Base-by-base conservation (phyloP, 2,113 vertebrate species). In the Rafetus swinhoei region DNA sequence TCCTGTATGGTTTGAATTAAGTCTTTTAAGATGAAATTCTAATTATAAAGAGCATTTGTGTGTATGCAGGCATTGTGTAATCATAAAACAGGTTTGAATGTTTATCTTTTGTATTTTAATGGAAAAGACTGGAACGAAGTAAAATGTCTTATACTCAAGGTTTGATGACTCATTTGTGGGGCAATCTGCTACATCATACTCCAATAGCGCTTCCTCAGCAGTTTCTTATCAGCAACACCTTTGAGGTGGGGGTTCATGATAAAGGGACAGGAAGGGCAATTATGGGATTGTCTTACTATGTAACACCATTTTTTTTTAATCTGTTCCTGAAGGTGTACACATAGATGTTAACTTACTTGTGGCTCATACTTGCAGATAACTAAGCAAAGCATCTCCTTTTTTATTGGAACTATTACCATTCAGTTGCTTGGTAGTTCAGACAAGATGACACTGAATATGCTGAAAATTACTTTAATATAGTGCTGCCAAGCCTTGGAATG, bases 221-320 rank as follows among this genome's bases (percentile, higher is more conserved):
- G 21, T 57, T 15, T 81, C n/a, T 32, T 53, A 9, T 0, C 0
- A 56, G n/a, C 3, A 62, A 1, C 72, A 24, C 25, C 13, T 53
- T 39, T 84, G 2, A 0, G 2, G 24, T 0, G 24, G 21, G 9
- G 50, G 13, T 39, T 39, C 86, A 93, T 29, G 5, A 0, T 0
- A 25, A 1, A 2, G 7, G 5, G 18, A 22, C 22, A 18, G 39
- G 35, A 74, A 57, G n/a, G 35, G n/a, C 9, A 39, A 7, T 84
- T 84, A 50, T 9, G 74, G 13, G 80, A 10, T 39, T 81, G 2
- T 0, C 62, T 91, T 7, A 1, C 12, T 13, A 4, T 25, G 29
- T 54, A n/a, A 7, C 62, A 7, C 84, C 39, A 25, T 45, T 39
- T 21, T 39, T 21, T 22, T 53, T 3, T 13, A 65, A 2, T 59